These are phyloP conservation scores for Dromiciops gliroides DNA, from an alignment of 2,113 vertebrate species.

Conservation along the genomic window DNA sequence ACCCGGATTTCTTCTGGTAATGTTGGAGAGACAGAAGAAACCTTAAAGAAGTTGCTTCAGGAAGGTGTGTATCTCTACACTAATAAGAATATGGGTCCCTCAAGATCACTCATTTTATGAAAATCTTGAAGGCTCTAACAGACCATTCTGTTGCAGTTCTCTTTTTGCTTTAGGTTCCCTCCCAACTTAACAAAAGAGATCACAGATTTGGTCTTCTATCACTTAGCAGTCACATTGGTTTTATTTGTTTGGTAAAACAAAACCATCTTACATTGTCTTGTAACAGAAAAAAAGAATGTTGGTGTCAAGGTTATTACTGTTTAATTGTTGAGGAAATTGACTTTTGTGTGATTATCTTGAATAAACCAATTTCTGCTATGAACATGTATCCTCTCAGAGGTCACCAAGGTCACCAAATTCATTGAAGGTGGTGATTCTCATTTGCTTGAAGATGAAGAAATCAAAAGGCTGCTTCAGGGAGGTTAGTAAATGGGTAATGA, in stretches of 20 bases:
- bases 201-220: neutral
- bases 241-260: neutral
- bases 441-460: slow-evolving; percentile 90
- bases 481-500: slow-evolving; percentile 86
- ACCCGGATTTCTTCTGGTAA: slow-evolving; percentile 83
- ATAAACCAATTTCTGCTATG: slow-evolving; percentile 81
- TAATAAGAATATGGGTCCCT: neutral
- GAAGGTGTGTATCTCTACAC: slow-evolving; percentile 82
- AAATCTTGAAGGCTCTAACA: neutral
- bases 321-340: slow-evolving; percentile 25
- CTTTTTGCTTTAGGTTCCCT: slow-evolving; percentile 26
- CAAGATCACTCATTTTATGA: neutral
- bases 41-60: slow-evolving; percentile 84
- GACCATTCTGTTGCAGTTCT: neutral
- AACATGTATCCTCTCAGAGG: slow-evolving; percentile 89
- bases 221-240: neutral
- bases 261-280: neutral
- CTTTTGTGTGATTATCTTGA: slow-evolving; percentile 55
- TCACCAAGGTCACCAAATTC: slow-evolving; percentile 90
- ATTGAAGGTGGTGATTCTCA: slow-evolving; percentile 89
- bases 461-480: slow-evolving; percentile 90
- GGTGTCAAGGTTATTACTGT: slow-evolving; percentile 44
- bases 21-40: slow-evolving; percentile 80
- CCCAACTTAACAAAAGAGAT: neutral
- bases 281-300: slow-evolving; percentile 50